A percentile compares a stretch with the other conserved stretches of the same genome.
phyloP scores from a whole-genome alignment of 2,797 vertebrate species.

The Allochrocebus solatus region DNA sequence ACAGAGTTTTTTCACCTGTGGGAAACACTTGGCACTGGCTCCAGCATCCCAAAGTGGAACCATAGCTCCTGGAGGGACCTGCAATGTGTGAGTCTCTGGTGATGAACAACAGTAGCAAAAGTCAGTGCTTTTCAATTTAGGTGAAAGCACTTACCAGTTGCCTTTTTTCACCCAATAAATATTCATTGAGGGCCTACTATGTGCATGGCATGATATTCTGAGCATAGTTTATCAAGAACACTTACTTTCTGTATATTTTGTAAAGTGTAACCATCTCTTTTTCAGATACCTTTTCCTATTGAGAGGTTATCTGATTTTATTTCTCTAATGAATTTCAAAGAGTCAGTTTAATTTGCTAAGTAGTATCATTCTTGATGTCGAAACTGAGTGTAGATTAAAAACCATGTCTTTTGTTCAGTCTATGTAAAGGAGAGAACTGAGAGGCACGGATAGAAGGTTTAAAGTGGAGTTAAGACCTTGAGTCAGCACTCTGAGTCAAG shows the following conservation, averaged over 20 bases:
- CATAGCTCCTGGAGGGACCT: not conserved
- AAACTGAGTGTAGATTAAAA: constrained; percentile 6
- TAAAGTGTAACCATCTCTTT: not conserved
- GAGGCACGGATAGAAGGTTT: not conserved
- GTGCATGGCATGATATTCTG: not conserved
- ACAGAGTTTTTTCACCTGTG: not conserved
- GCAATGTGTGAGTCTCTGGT: not conserved
- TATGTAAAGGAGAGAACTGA: not conserved
- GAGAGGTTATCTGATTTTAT: not conserved
- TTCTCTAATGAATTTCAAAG: constrained; percentile 36
- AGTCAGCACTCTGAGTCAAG: not conserved
- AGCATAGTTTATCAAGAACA: not conserved
- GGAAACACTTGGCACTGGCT: not conserved
- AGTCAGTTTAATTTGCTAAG: not conserved
- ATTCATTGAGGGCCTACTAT: not conserved
- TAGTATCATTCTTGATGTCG: not conserved
- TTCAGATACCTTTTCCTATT: not conserved
- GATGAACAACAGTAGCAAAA: not conserved
- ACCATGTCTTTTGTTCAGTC: not conserved
- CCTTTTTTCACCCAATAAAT: not conserved
- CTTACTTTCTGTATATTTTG: not conserved
- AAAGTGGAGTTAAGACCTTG: not conserved
- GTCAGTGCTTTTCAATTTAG: not conserved
- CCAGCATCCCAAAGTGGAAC: not conserved
- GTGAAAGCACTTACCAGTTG: not conserved